Percentiles rank a stretch among this genome's conserved stretches.
Conservation (phyloP, 1,140 invertebrate species). For the Whitmania pigra region DNA sequence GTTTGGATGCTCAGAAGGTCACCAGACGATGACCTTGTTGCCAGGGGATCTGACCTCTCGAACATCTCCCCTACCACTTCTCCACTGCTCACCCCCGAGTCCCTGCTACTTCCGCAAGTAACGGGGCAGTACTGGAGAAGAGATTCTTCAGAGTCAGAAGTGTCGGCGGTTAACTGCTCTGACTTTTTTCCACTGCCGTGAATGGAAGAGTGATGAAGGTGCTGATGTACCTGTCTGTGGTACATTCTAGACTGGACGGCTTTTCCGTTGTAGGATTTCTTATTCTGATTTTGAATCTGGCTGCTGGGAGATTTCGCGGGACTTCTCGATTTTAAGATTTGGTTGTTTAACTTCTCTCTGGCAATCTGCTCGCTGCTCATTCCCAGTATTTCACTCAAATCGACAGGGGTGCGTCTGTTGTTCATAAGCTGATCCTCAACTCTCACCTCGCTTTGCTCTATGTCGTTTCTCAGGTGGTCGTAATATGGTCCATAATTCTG, state of each 20-base stretch:
- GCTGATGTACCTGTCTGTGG: neutral
- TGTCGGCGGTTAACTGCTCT: neutral
- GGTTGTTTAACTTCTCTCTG: neutral
- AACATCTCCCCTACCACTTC: constrained; percentile 22
- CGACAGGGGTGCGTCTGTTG: neutral
- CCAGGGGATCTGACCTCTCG: neutral
- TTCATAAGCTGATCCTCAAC: neutral
- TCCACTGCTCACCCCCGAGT: constrained; percentile 28
- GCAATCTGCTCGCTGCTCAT: neutral
- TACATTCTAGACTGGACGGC: neutral
- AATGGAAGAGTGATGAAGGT: neutral
- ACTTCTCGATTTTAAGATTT: neutral
- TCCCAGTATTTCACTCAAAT: neutral
- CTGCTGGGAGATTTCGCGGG: neutral
- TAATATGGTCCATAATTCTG: neutral
- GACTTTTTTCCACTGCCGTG: neutral
- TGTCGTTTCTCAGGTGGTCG: neutral
- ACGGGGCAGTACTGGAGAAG: constrained; percentile 14
- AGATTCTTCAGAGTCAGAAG: constrained; percentile 16
- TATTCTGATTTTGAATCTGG: neutral
- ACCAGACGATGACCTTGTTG: neutral
- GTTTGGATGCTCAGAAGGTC: constrained; percentile 1
- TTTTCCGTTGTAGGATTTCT: neutral
- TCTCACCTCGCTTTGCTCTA: no score
- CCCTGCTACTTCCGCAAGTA: constrained; percentile 27